Percentiles rank a stretch among this genome's conserved stretches.
phyloP scores from a whole-genome alignment of 2,113 vertebrate species.

The Xiphophorus hellerii region DNA sequence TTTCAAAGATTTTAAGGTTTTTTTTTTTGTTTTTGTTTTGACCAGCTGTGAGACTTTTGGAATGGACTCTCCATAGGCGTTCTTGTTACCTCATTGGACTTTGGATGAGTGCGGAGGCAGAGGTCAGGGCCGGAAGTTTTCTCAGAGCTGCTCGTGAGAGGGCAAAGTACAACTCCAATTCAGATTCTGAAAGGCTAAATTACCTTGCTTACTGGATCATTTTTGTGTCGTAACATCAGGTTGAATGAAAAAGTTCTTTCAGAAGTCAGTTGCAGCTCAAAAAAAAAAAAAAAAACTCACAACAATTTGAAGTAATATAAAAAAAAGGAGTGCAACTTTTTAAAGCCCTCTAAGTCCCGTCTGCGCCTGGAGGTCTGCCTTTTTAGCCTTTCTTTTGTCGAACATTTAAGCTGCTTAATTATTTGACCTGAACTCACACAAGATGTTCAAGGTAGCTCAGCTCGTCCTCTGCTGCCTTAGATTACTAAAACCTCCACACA shows the following conservation, averaged over 20 bases:
- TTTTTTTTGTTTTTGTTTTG: neutral
- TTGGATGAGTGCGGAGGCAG: conserved; percentile 52
- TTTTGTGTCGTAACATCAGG: conserved; percentile 33
- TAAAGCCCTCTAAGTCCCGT: conserved; percentile 60
- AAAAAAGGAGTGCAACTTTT: conserved; percentile 49
- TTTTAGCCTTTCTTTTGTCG: conserved; percentile 69
- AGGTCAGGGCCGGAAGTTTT: conserved; percentile 69
- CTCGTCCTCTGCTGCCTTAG: conserved; percentile 63
- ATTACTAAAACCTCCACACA: conserved; percentile 60
- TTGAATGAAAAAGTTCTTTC: conserved; percentile 13
- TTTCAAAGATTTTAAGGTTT: conserved; percentile 36
- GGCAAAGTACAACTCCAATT: conserved; percentile 57
- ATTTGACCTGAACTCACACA: conserved; percentile 76
- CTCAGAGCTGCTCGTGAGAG: conserved; percentile 47
- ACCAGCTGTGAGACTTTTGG: conserved; percentile 22
- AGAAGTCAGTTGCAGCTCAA: conserved; percentile 9
- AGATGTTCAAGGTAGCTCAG: conserved; percentile 71
- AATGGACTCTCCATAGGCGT: conserved; percentile 50
- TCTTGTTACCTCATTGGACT: conserved; percentile 71
- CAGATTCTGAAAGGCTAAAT: conserved; percentile 55
- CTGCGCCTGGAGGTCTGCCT: conserved; percentile 68
- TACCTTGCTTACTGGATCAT: conserved; percentile 31
- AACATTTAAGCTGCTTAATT: conserved; percentile 77
- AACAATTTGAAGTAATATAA: conserved; percentile 29
- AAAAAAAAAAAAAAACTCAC: neutral